These are phyloP conservation scores for Cerceris rybyensis DNA, from an alignment of 2,888 invertebrate species.

Conservation along the genomic window DNA sequence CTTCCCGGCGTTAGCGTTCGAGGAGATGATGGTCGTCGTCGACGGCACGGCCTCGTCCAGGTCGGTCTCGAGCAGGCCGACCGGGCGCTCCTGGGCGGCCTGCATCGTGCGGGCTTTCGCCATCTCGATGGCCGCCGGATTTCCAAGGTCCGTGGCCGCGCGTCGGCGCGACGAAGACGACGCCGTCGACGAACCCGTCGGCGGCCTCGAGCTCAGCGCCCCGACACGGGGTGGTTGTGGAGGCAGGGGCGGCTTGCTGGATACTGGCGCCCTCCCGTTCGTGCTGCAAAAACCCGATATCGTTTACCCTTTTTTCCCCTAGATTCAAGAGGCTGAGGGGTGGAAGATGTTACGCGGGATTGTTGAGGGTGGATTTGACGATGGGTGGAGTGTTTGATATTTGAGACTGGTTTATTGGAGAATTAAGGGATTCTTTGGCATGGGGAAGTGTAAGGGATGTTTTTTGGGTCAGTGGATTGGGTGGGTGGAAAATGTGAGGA, in stretches of 20 bases:
- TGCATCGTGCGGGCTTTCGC: constrained; percentile 81
- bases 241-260: constrained; percentile 79
- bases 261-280: constrained; percentile 80
- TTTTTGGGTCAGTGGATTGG: neutral
- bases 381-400: neutral
- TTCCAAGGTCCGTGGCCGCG: constrained; percentile 81
- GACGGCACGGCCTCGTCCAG: constrained; percentile 88
- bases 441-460: neutral
- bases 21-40: constrained; percentile 82
- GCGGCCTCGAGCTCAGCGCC: constrained; percentile 78
- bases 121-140: constrained; percentile 81
- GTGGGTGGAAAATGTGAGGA: neutral
- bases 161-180: constrained; percentile 79
- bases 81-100: constrained; percentile 84
- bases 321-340: neutral
- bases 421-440: neutral
- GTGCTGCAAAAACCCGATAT: constrained; percentile 61
- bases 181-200: constrained; percentile 79
- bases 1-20: constrained; percentile 76
- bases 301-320: neutral
- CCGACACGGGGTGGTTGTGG: constrained; percentile 74
- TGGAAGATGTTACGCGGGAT: neutral
- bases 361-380: neutral
- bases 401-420: neutral
- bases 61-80: constrained; percentile 95